A percentile compares a stretch with the other conserved stretches of the same genome.
phyloP scores from a whole-genome alignment of 2,888 invertebrate genomes.

The Sphaerophoria rueppellii region DNA sequence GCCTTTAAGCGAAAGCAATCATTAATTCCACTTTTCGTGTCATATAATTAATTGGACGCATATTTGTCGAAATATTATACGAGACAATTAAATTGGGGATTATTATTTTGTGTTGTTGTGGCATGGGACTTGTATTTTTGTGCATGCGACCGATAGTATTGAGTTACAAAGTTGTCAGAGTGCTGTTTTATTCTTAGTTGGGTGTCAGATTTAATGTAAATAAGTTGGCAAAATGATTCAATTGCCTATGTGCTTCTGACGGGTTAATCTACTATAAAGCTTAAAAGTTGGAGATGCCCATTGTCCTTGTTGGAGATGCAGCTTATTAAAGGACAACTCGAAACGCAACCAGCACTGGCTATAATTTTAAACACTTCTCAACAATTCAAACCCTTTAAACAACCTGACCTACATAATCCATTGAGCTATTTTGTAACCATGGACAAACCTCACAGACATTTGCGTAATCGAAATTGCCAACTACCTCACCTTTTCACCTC shows the following conservation, averaged over 20 bases:
- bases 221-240: constrained; percentile 69
- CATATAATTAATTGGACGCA: constrained; percentile 70
- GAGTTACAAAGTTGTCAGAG: constrained; percentile 62
- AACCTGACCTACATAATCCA: constrained; percentile 33
- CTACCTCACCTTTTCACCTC: constrained; percentile 58
- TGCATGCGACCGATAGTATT: constrained; percentile 30
- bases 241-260: constrained; percentile 45
- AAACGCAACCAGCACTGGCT: neutral
- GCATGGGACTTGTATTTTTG: constrained; percentile 10
- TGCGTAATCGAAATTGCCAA: constrained; percentile 59
- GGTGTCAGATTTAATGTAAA: constrained; percentile 69
- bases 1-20: constrained; percentile 1
- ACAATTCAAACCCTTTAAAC: constrained; percentile 4
- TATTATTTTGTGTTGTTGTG: constrained; percentile 35
- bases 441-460: constrained; percentile 45
- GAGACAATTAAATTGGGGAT: constrained; percentile 70
- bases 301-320: neutral
- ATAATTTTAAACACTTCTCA: too few species aligned
- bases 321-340: neutral
- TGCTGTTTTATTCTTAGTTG: constrained; percentile 40
- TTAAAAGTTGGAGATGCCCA: neutral
- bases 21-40: constrained; percentile 62
- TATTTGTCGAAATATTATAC: constrained; percentile 74
- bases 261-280: constrained; percentile 49
- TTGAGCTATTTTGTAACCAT: constrained; percentile 36